Evolutionary conservation across 2,888 invertebrate genomes (phyloP), one percentile per base, ranked within the genome.

Genomic region (Andrena camellia): DNA sequence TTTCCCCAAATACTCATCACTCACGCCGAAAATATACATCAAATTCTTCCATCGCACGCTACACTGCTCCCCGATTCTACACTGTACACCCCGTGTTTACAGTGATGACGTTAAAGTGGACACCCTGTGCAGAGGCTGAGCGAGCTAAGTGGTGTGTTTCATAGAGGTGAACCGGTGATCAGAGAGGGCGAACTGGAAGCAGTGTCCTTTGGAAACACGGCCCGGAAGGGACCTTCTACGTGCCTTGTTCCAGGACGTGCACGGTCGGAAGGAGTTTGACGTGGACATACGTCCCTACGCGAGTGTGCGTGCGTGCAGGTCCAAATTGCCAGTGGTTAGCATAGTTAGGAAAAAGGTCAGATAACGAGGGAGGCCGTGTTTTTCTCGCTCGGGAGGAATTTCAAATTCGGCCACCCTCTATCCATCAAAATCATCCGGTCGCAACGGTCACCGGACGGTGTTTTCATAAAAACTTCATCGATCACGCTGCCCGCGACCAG

Each of bases 401-500:
- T 83, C 73, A 86, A 86, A 88, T 86, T 84, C 68, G 73, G 54
- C 31, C 75, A 48, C 29, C 17, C 74, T 76, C 83, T 88, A 86
- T 86, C 88, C 83, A 88, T 88, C 88, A 88, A 85, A 71, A 81
- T 66, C 69, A 23, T 50, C 52, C 23, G 63, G 35, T 59, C 59
- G 60, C 52, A 64, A 76, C 50, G 68, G 62, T 60, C 68, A 35
- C 66, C 33, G 60, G 42, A 5, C 63, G 81, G 20, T 48, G 67
- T 79, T 86, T 71, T 80, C 78, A 80, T 77, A 76, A 83, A 85
- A 88, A 81, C 73, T 86, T 85, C 86, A 88, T 88, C 86, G 75
- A 88, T 88, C 88, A 88, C 78, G 29, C 68, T 60, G 60, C 17
- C 69, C 31, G 23, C 29, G 33, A 29, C 35, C 68, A 35, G 33